phyloP scores from a whole-genome alignment of 2,113 vertebrate genomes.

The Tretioscincus oriximinensis region DNA sequence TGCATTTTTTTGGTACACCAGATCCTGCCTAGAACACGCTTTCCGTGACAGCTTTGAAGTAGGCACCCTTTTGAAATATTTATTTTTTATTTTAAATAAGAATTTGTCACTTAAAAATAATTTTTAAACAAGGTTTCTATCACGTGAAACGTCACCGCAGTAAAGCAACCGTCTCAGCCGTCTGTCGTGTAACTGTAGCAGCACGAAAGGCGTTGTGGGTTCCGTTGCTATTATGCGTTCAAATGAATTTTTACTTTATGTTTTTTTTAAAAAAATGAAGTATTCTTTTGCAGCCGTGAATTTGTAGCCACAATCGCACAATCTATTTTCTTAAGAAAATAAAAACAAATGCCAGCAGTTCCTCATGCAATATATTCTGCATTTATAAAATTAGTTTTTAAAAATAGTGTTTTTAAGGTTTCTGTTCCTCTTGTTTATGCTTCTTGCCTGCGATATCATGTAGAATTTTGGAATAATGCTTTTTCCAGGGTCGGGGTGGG shows the following conservation, averaged over 20 bases:
- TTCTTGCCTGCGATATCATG: constrained; percentile 79
- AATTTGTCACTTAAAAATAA: constrained; percentile 67
- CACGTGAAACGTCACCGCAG: constrained; percentile 66
- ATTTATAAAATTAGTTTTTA: constrained; percentile 95
- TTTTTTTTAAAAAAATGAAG: constrained; percentile 66
- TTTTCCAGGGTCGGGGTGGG: no score
- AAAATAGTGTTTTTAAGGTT: constrained; percentile 60
- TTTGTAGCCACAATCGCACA: constrained; percentile 86
- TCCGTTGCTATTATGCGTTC: constrained; percentile 59
- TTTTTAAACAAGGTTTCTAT: constrained; percentile 54
- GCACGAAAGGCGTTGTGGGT: constrained; percentile 63
- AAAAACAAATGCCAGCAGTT: constrained; percentile 81
- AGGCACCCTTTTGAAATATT: constrained; percentile 72
- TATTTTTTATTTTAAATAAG: constrained; percentile 77
- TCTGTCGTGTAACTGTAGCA: constrained; percentile 57
- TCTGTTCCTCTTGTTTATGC: constrained; percentile 15
- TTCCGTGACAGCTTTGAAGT: constrained; percentile 72
- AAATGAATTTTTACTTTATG: constrained; percentile 69
- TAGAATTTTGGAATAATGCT: constrained; percentile 73
- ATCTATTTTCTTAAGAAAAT: constrained; percentile 84
- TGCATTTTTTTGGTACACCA: constrained; percentile 70
- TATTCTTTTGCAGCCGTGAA: constrained; percentile 78
- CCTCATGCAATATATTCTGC: constrained; percentile 85
- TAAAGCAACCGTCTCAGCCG: constrained; percentile 58
- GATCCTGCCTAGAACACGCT: constrained; percentile 69